Conservation (phyloP, 2,888 invertebrate genomes). For the Noctua pronuba region DNA sequence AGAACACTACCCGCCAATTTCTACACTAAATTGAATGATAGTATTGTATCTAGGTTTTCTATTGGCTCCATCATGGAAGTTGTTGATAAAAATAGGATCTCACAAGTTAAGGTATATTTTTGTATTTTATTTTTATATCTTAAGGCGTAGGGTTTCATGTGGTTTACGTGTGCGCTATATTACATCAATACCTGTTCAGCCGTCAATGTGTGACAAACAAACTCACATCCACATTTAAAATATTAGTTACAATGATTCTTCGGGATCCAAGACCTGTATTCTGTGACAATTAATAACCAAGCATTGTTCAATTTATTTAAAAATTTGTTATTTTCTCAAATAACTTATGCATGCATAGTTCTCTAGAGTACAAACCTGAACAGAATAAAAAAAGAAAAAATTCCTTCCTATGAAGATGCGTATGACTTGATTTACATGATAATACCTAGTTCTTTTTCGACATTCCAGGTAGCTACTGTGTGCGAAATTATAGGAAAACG, state of each 20-base stretch:
- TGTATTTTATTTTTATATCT: neutral
- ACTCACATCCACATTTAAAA: neutral
- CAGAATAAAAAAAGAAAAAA: neutral
- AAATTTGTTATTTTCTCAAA: neutral
- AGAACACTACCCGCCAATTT: slow-evolving; percentile 98
- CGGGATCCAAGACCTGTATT: neutral
- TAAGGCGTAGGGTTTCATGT: neutral
- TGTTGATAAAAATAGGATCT: slow-evolving; percentile 98
- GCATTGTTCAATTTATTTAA: neutral
- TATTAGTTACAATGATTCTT: neutral
- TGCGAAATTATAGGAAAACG: slow-evolving; percentile 98
- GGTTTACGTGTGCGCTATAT: neutral
- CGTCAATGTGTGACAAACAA: neutral
- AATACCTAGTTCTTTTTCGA: slow-evolving; percentile 5
- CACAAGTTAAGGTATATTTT: slow-evolving; percentile 93
- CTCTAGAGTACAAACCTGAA: neutral
- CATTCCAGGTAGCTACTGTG: slow-evolving; percentile 94
- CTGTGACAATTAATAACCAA: neutral
- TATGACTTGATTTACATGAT: neutral
- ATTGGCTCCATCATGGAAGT: slow-evolving; percentile 97
- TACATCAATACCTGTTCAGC: neutral
- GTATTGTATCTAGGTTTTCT: slow-evolving; percentile 95
- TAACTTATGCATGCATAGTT: slow-evolving; percentile 1
- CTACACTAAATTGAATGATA: slow-evolving; percentile 96
- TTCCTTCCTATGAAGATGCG: neutral